phyloP scores from a whole-genome alignment of 2,797 vertebrate species.

The Catharus ustulatus region DNA sequence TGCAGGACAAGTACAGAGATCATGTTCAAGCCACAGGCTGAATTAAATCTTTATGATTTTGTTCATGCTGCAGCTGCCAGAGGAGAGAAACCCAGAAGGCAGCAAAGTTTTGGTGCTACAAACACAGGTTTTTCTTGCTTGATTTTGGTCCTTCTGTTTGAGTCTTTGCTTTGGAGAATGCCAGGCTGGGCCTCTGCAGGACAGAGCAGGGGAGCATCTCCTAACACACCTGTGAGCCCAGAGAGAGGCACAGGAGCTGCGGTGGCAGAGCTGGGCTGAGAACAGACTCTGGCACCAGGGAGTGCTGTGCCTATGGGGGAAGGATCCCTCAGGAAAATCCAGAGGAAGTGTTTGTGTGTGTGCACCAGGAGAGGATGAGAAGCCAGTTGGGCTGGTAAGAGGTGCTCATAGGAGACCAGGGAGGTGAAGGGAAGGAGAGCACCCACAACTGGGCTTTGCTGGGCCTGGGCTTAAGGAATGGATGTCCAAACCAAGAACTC shows the following conservation, averaged over 20 bases:
- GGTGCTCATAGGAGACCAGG: background rate
- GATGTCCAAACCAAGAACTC: background rate
- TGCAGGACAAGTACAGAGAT: background rate
- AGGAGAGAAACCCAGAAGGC: background rate
- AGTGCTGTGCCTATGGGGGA: rapidly evolving
- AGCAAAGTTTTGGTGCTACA: background rate
- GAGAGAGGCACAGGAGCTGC: rapidly evolving
- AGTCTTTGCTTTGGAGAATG: background rate
- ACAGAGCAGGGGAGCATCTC: background rate
- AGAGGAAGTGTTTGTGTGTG: background rate
- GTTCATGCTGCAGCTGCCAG: background rate
- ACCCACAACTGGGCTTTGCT: background rate
- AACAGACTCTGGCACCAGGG: background rate
- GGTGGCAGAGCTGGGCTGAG: background rate
- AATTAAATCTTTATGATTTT: background rate
- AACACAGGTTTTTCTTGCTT: background rate
- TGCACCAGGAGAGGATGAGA: background rate
- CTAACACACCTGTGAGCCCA: background rate
- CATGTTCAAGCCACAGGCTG: background rate
- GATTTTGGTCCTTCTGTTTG: background rate
- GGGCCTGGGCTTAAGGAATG: background rate
- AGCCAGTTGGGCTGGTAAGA: rapidly evolving
- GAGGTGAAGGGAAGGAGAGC: background rate
- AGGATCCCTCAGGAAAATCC: background rate
- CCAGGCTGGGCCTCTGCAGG: background rate